These are phyloP conservation scores for Peribatodes rhomboidaria DNA, from an alignment of 2,888 invertebrate species.

Conservation along the genomic window DNA sequence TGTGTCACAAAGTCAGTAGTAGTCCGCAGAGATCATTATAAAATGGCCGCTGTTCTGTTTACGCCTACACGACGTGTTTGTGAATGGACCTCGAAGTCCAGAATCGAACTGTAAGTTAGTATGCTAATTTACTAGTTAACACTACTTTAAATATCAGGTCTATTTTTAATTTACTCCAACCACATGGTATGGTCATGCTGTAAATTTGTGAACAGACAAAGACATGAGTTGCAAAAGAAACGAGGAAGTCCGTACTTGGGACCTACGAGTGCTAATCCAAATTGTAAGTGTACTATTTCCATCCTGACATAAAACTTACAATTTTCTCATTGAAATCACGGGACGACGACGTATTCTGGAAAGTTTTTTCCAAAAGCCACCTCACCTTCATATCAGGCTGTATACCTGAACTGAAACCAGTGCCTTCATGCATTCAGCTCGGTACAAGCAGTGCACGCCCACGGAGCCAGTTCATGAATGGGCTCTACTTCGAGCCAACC, in stretches of 20 bases:
- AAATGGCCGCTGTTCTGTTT: slow-evolving; percentile 60
- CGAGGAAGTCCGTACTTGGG: no score
- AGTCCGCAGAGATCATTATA: slow-evolving; percentile 45
- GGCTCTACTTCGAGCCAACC: slow-evolving; percentile 49
- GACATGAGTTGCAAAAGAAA: no score
- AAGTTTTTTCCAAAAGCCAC: neutral
- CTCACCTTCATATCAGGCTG: neutral
- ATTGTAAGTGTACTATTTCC: no score
- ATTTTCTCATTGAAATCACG: neutral
- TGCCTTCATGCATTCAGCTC: slow-evolving; percentile 39
- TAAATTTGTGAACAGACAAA: neutral
- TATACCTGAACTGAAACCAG: neutral
- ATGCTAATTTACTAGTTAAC: slow-evolving; percentile 8
- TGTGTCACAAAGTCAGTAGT: slow-evolving; percentile 39
- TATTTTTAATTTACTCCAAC: neutral
- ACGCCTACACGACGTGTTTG: slow-evolving; percentile 71
- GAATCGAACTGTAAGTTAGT: slow-evolving; percentile 9
- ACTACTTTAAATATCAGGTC: neutral
- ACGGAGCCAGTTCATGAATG: slow-evolving; percentile 74
- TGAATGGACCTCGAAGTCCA: slow-evolving; percentile 68
- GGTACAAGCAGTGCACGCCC: slow-evolving; percentile 64
- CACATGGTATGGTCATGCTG: neutral
- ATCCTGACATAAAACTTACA: no score
- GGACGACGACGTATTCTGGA: neutral
- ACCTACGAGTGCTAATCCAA: no score